Evolutionary conservation across 92 coral and sea anemone species (phyloP), one percentile per base, ranked within the genome.

Genomic region (Palythoa caribaeorum): DNA sequence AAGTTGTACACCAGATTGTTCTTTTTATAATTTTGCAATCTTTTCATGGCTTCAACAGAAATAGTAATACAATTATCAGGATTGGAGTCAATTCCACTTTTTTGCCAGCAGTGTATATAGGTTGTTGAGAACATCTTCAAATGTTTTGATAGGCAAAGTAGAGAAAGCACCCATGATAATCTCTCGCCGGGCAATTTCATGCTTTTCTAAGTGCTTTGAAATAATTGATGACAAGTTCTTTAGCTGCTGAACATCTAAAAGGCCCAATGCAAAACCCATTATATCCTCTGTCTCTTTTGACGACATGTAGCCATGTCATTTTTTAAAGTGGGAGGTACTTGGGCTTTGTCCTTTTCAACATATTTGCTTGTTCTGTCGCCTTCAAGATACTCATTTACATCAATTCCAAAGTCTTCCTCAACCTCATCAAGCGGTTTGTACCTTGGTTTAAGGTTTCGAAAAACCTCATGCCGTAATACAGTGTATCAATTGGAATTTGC

Each of bases 1-100:
- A 90, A 92, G 38, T 86, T 92, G 88, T 85, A 87, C 3, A 89
- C 90, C 12, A 92, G 78, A 69, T 92, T 89, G 21, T 90, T 87
- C 38, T 91, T 91, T 12, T 74, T 79, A 21, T 44, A 21, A 3
- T 16, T 20, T 35, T 91, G 89, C 12, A 88, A 85, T 36, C 78
- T 19, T 21, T 59, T 88, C 94, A 91, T 91, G 77, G 91, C 92
- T 54, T 65, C 77, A n/a, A 84, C 14, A 20, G 89, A 53, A 54
- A 88, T 14, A n/a, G 74, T 71, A 17, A 14, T 73, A 85, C 84
- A 89, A 59, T 79, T 83, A 20, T 76, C 89, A 47, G 92, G 92
- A 75, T 92, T 89, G 1, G 83, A 52, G 65, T 78, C 75, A 48
- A 92, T 92, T 8, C 88, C 47, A 73, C 54, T 21, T 38, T 38